Conservation (phyloP, 2,888 invertebrate species). For the Ochropleura plecta region DNA sequence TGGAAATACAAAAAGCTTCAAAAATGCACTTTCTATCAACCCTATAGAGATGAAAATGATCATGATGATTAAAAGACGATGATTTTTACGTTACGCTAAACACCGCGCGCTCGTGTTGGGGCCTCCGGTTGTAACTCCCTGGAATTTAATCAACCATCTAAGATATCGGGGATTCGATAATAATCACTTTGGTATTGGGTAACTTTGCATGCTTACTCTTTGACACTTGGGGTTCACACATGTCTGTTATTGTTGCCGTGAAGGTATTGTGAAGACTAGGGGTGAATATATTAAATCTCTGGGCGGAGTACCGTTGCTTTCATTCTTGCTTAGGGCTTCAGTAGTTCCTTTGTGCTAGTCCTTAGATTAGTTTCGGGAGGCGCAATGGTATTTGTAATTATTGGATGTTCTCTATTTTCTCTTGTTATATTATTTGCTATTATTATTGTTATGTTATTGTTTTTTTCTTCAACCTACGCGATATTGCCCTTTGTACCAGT, state of each 20-base stretch:
- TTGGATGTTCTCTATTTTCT: conserved; percentile 6
- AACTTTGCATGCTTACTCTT: conserved; percentile 69
- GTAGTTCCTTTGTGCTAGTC: conserved; percentile 36
- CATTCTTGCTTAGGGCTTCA: conserved; percentile 27
- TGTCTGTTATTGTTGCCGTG: conserved; percentile 68
- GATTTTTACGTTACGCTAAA: no score
- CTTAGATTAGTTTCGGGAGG: conserved; percentile 36
- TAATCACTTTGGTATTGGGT: conserved; percentile 63
- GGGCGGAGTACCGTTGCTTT: conserved; percentile 10
- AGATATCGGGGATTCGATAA: conserved; percentile 82
- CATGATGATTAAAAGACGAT: no score
- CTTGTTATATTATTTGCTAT: not conserved
- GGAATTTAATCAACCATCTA: conserved; percentile 87
- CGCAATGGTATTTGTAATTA: conserved; percentile 51
- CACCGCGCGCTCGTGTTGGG: no score
- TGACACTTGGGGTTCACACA: conserved; percentile 70
- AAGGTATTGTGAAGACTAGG: conserved; percentile 43
- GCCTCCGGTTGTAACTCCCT: conserved; percentile 69
- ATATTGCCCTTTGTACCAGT: not conserved
- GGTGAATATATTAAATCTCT: conserved; percentile 60
- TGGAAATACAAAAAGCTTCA: no score
- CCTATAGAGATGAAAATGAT: no score
- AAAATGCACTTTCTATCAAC: no score
- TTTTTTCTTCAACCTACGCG: conserved; percentile 4
- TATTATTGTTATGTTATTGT: no score